Percentiles rank a stretch among this genome's conserved stretches.
These are phyloP conservation scores for Rhineura floridana DNA, from an alignment of 2,113 vertebrate genomes.

Conservation along the genomic window DNA sequence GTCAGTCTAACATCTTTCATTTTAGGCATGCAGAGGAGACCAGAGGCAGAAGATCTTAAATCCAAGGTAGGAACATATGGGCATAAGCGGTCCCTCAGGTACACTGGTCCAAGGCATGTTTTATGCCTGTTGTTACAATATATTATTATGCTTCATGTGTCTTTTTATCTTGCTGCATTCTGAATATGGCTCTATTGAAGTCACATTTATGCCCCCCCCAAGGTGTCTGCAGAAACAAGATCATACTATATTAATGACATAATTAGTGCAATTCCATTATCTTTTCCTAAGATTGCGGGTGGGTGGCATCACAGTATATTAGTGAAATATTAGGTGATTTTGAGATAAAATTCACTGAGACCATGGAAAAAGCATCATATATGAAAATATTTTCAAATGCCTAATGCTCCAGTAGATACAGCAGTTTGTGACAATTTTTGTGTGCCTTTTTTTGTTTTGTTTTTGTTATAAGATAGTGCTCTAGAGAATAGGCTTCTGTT, in stretches of 20 bases:
- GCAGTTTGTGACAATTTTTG: background rate
- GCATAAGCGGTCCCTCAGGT: too few relatives aligned
- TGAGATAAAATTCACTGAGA: background rate
- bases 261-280: background rate
- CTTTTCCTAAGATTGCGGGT: background rate
- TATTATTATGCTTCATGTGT: background rate
- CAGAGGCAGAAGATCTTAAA: too few relatives aligned
- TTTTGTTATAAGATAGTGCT: rapidly evolving
- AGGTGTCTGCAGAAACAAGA: background rate
- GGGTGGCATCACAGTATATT: background rate
- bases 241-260: background rate
- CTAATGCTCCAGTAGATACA: background rate
- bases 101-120: too few relatives aligned
- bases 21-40: too few relatives aligned
- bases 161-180: background rate
- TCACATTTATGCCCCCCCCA: background rate
- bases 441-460: too few relatives aligned
- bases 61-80: too few relatives aligned
- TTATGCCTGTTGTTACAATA: background rate
- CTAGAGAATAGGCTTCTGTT: slow-evolving; percentile 9
- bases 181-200: background rate
- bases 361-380: background rate
- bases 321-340: background rate
- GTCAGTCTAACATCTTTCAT: too few relatives aligned
- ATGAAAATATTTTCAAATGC: slow-evolving; percentile 29